Base-by-base conservation (phyloP, 2,113 vertebrate species). In the Pluvianellus socialis region DNA sequence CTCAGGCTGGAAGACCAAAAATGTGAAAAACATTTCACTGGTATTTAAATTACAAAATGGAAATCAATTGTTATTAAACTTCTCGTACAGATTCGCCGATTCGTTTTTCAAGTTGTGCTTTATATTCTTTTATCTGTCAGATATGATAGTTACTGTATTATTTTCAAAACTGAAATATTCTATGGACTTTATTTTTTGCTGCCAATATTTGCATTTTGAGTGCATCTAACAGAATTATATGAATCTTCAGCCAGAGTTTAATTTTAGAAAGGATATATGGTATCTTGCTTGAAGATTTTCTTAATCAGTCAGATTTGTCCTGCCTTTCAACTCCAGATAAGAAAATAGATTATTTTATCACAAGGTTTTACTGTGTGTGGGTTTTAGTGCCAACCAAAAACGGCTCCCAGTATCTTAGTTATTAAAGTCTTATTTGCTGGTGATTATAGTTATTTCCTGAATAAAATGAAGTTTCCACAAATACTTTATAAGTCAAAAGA, bases 361-460 rank as follows among this genome's bases (percentile, higher is more conserved):
- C 58, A 79, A 97, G 74, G 91, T 96, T 97, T 97, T 95, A 90
- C 71, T 82, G 83, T 87, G 65, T 63, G 92, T 56, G 86, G 88
- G 67, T 63, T 86, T 95, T 93, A 95, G 86, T 95, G 87, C 88
- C 91, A 98, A 95, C 75, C 68, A 96, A 95, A 92, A 96, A 98
- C 94, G 92, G 88, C 66, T 97, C 65, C 91, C 45, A 92, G 90
- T 89, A 76, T 96, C 94, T 95, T 85, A 90, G 90, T 96, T 98
- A 98, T 93, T 98, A 98, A 98, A 98, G 61, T 97, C 86, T 94
- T 42, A 98, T 98, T 98, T 97, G 93, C 91, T 96, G 90, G 87
- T 74, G 79, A 97, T 98, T 97, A 98, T 87, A 81, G 90, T 66
- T 93, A 92, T 96, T 98, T 98, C 97, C 97, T 97, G 96, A 59